Percentiles rank a stretch among this genome's conserved stretches.
Evolutionary conservation across 2,888 invertebrate species (phyloP).

Genomic region (Limnephilus rhombicus): DNA sequence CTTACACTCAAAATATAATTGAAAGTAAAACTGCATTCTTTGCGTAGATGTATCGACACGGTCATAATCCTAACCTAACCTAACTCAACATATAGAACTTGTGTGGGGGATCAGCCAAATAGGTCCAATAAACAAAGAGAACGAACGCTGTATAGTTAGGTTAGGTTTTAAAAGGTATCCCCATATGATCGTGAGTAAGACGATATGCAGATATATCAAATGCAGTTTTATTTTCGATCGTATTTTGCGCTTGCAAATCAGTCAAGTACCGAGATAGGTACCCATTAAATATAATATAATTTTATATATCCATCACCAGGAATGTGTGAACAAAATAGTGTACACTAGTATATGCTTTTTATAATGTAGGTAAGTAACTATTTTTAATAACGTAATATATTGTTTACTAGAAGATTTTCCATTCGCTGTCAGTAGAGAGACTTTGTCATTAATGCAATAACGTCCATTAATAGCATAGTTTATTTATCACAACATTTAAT

Average conservation of each 20-base stretch:
- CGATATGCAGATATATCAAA: too few species aligned
- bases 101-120: background rate
- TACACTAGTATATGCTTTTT: background rate
- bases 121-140: too few species aligned
- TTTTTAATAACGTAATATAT: background rate
- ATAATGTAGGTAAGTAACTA: too few species aligned
- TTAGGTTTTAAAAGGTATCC: background rate
- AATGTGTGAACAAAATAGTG: background rate
- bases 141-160: background rate
- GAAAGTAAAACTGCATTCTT: background rate
- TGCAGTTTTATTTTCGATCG: background rate
- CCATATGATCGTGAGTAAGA: too few species aligned
- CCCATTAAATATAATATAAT: too few species aligned
- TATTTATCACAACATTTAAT: background rate
- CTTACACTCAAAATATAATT: background rate
- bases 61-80: background rate
- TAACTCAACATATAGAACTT: background rate
- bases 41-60: background rate
- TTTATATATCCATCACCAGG: too few species aligned
- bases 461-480: background rate
- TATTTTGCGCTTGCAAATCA: too few species aligned
- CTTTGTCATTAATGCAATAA: background rate
- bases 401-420: background rate
- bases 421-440: background rate
- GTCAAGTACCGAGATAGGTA: too few species aligned